Evolutionary conservation across 2,888 invertebrate genomes (phyloP).

Genomic region (Drosophila emarginata): DNA sequence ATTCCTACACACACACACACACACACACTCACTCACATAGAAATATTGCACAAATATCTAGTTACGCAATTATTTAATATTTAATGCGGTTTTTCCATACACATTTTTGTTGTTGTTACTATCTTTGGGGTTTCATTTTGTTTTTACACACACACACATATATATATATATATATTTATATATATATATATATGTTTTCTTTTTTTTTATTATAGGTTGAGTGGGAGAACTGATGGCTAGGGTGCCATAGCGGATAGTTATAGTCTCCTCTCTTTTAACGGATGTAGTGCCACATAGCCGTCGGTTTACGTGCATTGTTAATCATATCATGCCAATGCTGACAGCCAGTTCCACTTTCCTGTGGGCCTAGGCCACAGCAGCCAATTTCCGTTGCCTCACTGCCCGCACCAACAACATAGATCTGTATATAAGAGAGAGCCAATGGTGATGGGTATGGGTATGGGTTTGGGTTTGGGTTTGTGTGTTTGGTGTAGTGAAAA

Average conservation of each 20-base stretch:
- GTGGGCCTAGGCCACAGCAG: slow-evolving; percentile 82
- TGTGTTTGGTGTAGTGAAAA: not conserved
- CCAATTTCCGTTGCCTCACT: slow-evolving; percentile 82
- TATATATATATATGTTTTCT: too few relatives aligned
- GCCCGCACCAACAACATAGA: slow-evolving; percentile 82
- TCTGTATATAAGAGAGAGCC: slow-evolving; percentile 55
- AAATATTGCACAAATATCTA: not conserved
- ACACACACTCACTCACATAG: slow-evolving; percentile 9
- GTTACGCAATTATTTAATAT: slow-evolving; percentile 2
- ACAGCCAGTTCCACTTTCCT: slow-evolving; percentile 83
- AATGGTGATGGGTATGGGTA: not conserved
- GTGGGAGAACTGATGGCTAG: not conserved
- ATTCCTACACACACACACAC: not conserved
- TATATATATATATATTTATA: not conserved
- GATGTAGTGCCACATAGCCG: slow-evolving; percentile 95
- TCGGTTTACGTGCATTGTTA: slow-evolving; percentile 92
- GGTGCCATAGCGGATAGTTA: not conserved
- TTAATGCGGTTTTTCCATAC: slow-evolving; percentile 3
- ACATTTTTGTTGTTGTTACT: slow-evolving; percentile 5
- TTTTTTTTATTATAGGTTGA: not conserved
- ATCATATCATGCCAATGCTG: slow-evolving; percentile 96
- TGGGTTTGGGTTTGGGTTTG: not conserved
- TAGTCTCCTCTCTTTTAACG: slow-evolving; percentile 83
- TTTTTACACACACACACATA: slow-evolving; percentile 7
- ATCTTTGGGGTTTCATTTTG: not conserved